phyloP scores from a whole-genome alignment of 2,888 invertebrate species.

The Meteorus cinctellus region DNA sequence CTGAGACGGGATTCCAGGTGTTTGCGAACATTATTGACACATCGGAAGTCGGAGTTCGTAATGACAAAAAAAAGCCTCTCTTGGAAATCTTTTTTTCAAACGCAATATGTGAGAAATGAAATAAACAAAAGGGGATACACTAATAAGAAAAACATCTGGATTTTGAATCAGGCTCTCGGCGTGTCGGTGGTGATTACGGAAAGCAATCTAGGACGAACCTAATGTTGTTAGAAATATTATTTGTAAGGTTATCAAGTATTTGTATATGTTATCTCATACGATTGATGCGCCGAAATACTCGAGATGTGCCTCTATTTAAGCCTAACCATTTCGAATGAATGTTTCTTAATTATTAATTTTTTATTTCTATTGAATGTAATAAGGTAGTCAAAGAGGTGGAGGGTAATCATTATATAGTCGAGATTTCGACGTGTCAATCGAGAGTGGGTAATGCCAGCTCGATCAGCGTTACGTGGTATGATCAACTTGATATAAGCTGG shows the following conservation, averaged over 20 bases:
- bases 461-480: slow-evolving; percentile 55
- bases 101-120: slow-evolving; percentile 3
- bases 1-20: slow-evolving; percentile 49
- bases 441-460: slow-evolving; percentile 56
- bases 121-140: background rate
- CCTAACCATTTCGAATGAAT: slow-evolving; percentile 47
- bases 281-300: slow-evolving; percentile 62
- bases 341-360: slow-evolving; percentile 37
- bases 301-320: slow-evolving; percentile 48
- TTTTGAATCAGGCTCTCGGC: slow-evolving; percentile 53
- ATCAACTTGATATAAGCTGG: slow-evolving; percentile 52
- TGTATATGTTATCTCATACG: slow-evolving; percentile 62
- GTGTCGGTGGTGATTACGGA: slow-evolving; percentile 67
- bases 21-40: slow-evolving; percentile 29
- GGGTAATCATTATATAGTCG: slow-evolving; percentile 35
- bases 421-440: slow-evolving; percentile 60
- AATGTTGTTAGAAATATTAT: slow-evolving; percentile 72
- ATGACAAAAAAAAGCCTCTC: background rate
- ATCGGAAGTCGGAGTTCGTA: background rate
- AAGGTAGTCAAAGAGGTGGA: slow-evolving; percentile 18
- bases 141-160: slow-evolving; percentile 4
- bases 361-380: background rate
- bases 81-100: slow-evolving; percentile 23
- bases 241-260: slow-evolving; percentile 68
- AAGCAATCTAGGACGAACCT: slow-evolving; percentile 71